Evolutionary conservation across 2,113 vertebrate species (phyloP).

Genomic region (Callocephalon fimbriatum): DNA sequence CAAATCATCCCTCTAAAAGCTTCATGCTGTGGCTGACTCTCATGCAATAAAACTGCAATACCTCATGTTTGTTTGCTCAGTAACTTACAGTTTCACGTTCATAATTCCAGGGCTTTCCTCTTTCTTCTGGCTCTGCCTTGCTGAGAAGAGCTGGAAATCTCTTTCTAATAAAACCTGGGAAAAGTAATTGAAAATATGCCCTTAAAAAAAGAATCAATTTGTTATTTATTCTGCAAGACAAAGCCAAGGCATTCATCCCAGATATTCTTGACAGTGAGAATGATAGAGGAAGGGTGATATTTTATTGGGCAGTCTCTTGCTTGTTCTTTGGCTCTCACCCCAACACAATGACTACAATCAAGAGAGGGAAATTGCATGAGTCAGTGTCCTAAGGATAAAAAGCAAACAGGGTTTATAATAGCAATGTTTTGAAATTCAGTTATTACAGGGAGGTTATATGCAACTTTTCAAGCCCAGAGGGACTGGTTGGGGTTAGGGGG

Average conservation of each 20-base stretch:
- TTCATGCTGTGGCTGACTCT: conserved; percentile 10
- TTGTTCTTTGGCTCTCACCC: conserved; percentile 7
- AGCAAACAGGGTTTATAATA: conserved; percentile 19
- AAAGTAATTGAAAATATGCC: conserved; percentile 31
- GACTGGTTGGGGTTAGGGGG: background rate
- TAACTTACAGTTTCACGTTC: background rate
- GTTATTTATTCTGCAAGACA: conserved; percentile 24
- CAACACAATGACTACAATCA: conserved; percentile 30
- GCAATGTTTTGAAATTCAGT: conserved; percentile 14
- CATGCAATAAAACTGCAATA: background rate
- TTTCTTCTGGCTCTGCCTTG: background rate
- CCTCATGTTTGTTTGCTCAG: conserved; percentile 19
- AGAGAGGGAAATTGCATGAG: conserved; percentile 34
- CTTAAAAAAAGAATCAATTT: background rate
- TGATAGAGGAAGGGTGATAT: conserved; percentile 7
- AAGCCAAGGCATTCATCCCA: background rate
- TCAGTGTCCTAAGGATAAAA: conserved; percentile 34
- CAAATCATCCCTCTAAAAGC: background rate
- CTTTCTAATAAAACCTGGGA: background rate
- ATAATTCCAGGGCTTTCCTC: conserved; percentile 1
- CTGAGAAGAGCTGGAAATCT: background rate
- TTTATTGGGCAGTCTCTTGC: conserved; percentile 34
- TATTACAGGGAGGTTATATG: background rate
- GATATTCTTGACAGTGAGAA: conserved; percentile 32
- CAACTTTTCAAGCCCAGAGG: background rate